Percentiles rank a stretch among this genome's conserved stretches.
Evolutionary conservation across 2,113 vertebrate species (phyloP).

Genomic region (Micronycteris hirsuta): DNA sequence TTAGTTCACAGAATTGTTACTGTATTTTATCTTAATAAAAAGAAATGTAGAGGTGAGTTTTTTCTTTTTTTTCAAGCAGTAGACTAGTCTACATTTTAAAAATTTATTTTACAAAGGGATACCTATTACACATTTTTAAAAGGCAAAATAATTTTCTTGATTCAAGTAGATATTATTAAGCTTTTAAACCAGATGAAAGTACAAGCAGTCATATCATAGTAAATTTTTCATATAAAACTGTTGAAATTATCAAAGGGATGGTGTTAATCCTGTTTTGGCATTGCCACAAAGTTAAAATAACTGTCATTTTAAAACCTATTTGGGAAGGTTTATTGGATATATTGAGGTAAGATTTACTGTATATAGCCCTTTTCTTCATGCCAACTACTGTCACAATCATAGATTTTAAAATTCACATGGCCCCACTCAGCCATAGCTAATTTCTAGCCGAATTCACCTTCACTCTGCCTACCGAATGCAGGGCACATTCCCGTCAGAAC

Average conservation of each 20-base stretch:
- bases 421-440: not conserved
- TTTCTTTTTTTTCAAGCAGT: constrained; percentile 18
- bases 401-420: not conserved
- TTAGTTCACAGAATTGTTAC: not conserved
- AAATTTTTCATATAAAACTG: constrained; percentile 7
- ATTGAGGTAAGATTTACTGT: not conserved
- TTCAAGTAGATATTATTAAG: not conserved
- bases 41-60: not conserved
- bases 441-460: not conserved
- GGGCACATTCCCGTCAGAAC: not conserved
- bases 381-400: not conserved
- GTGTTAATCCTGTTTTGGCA: constrained; percentile 20
- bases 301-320: not conserved
- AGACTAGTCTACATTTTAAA: constrained; percentile 9
- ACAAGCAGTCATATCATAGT: not conserved
- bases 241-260: constrained; percentile 24
- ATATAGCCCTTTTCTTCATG: not conserved
- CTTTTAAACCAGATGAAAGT: constrained; percentile 37
- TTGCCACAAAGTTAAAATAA: not conserved
- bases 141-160: constrained; percentile 36
- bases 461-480: rapidly evolving
- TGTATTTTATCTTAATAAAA: constrained; percentile 1
- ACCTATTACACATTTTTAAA: not conserved
- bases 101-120: constrained; percentile 32
- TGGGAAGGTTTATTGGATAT: not conserved